These are phyloP conservation scores for Sisyra nigra DNA, from an alignment of 2,888 invertebrate genomes.

Conservation along the genomic window DNA sequence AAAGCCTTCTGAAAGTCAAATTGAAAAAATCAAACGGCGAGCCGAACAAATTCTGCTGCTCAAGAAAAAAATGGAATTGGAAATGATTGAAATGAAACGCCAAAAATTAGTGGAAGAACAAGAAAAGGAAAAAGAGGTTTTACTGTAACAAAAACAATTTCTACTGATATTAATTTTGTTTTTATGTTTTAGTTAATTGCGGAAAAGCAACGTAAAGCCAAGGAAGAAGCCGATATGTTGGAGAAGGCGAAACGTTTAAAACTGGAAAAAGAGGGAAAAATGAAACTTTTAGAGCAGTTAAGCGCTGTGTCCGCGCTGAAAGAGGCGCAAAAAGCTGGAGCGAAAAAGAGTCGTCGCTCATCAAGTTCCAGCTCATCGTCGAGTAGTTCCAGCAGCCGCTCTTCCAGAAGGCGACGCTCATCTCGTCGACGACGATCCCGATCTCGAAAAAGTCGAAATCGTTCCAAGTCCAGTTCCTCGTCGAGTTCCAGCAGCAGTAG, in stretches of 20 bases:
- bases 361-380: background rate
- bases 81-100: constrained; percentile 30
- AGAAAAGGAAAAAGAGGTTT: constrained; percentile 16
- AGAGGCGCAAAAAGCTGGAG: constrained; percentile 22
- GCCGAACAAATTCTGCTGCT: constrained; percentile 33
- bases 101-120: constrained; percentile 34
- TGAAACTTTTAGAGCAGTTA: constrained; percentile 23
- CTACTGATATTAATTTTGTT: background rate
- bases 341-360: constrained; percentile 2
- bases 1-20: constrained; percentile 15
- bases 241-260: constrained; percentile 27
- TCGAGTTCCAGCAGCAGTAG: constrained; percentile 15
- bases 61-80: constrained; percentile 42
- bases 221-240: constrained; percentile 28
- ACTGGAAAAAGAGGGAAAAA: constrained; percentile 25
- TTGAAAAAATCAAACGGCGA: constrained; percentile 22
- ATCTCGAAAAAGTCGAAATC: constrained; percentile 7
- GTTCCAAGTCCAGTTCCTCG: constrained; percentile 12
- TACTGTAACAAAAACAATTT: background rate
- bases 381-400: constrained; percentile 1
- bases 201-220: constrained; percentile 27
- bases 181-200: constrained; percentile 16
- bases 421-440: constrained; percentile 9
- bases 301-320: constrained; percentile 23
- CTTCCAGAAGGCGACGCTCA: constrained; percentile 3